Evolutionary conservation across 2,113 vertebrate species (phyloP).

Genomic region (Tenrec ecaudatus): DNA sequence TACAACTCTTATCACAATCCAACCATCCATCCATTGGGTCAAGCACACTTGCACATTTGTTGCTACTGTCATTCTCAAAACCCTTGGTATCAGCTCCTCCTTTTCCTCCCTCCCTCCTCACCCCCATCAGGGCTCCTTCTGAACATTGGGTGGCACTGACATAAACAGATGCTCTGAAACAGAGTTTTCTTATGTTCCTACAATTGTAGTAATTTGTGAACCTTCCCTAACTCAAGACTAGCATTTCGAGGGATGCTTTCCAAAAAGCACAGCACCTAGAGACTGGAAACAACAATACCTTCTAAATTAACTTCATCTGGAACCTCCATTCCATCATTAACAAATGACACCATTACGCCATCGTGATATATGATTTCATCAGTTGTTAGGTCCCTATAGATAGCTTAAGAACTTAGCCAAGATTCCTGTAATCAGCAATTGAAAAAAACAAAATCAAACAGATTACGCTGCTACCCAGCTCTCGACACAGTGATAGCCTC

Average conservation of each 20-base stretch:
- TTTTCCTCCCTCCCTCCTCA: too few species aligned
- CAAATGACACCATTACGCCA: not conserved
- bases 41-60: too few species aligned
- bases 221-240: not conserved
- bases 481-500: not conserved
- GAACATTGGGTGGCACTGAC: too few species aligned
- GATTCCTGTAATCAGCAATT: not conserved
- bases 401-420: not conserved
- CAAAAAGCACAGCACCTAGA: not conserved
- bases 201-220: constrained; percentile 26
- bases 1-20: too few species aligned
- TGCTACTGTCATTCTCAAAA: too few species aligned
- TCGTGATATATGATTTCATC: constrained; percentile 12
- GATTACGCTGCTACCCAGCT: not conserved
- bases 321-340: not conserved
- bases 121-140: too few species aligned
- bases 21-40: too few species aligned
- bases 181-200: not conserved
- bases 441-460: not conserved
- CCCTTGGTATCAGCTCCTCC: too few species aligned
- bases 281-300: not conserved
- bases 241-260: not conserved
- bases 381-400: constrained; percentile 19
- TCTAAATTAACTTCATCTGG: constrained; percentile 52
- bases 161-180: not conserved